A percentile compares a stretch with the other conserved stretches of the same genome.
phyloP scores from a whole-genome alignment of 1,140 invertebrate species.

The Saxidomus purpurata region DNA sequence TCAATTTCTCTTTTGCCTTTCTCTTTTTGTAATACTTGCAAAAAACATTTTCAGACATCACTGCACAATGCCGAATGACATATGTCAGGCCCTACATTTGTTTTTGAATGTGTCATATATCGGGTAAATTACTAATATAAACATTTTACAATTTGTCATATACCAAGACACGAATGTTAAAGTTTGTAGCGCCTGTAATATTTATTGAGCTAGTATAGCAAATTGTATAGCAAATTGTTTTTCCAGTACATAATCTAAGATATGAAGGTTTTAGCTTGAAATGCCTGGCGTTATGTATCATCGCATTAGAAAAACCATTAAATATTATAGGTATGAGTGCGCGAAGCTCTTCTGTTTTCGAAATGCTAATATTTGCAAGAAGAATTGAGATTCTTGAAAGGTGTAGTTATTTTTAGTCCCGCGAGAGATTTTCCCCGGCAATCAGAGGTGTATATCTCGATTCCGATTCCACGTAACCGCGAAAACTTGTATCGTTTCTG shows the following conservation, averaged over 20 bases:
- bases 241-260: neutral
- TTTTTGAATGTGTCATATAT: too few relatives aligned
- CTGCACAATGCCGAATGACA: too few relatives aligned
- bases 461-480: conserved; percentile 5
- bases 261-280: neutral
- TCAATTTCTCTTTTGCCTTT: too few relatives aligned
- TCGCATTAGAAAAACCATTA: neutral
- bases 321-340: neutral
- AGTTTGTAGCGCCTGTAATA: too few relatives aligned
- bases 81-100: too few relatives aligned
- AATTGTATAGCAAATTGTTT: neutral
- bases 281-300: neutral
- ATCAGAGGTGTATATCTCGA: conserved; percentile 10
- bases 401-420: conserved; percentile 2
- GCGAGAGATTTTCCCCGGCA: neutral
- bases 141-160: too few relatives aligned
- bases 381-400: conserved; percentile 12
- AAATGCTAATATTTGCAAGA: conserved; percentile 19
- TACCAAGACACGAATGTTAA: too few relatives aligned
- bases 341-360: neutral
- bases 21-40: too few relatives aligned
- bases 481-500: conserved; percentile 14
- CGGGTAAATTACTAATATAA: too few relatives aligned
- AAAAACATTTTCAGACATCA: too few relatives aligned
- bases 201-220: too few relatives aligned